Evolutionary conservation across 1,140 invertebrate species (phyloP), one percentile per base, ranked within the genome.

Genomic region (Lepidotrigona ventralis): DNA sequence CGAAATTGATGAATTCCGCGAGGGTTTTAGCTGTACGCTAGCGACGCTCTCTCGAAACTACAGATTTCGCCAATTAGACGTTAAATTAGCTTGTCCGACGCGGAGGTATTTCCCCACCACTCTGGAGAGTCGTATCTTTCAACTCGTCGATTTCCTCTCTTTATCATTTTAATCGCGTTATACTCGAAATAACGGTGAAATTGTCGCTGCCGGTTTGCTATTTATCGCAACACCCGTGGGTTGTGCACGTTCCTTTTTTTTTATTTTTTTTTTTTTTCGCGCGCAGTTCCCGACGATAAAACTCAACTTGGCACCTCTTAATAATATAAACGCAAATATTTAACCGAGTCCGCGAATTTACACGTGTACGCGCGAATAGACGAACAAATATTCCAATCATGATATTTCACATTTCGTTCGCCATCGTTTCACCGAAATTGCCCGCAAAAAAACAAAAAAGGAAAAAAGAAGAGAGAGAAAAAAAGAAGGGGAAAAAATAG

Each of bases 1-100:
- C 54, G 29, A 82, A 88, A 87, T 88, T 91, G 90, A 91, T 90
- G 86, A 88, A 90, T 88, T 84, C 85, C 74, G 72, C 78, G 46
- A 84, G 39, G 15, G 21, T 26, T 46, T 46, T 64, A 29, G 66
- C 39, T 53, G 58, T 46, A 29, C 29, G 58, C 39, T 46, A 8
- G 39, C 39, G 21, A 68, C n/a, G 68, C 39, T 46, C 39, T 46
- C 39, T 74, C 64, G 76, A 39, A 26, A 60, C 26, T 63, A 39
- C 12, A 46, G 23, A n/a, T 26, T 60, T 8, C 11, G n/a, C 12
- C 53, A n/a, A 53, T 72, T 53, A 26, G 70, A 53, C 23, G 26
- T 21, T 9, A 54, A 54, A 29, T 51, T 46, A 8, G 87, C 8
- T 23, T 14, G n/a, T 5, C 14, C 26, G 26, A 26, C 6, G 15